Evolutionary conservation across 2,888 invertebrate genomes (phyloP).

Genomic region (Ceriagrion tenellum): DNA sequence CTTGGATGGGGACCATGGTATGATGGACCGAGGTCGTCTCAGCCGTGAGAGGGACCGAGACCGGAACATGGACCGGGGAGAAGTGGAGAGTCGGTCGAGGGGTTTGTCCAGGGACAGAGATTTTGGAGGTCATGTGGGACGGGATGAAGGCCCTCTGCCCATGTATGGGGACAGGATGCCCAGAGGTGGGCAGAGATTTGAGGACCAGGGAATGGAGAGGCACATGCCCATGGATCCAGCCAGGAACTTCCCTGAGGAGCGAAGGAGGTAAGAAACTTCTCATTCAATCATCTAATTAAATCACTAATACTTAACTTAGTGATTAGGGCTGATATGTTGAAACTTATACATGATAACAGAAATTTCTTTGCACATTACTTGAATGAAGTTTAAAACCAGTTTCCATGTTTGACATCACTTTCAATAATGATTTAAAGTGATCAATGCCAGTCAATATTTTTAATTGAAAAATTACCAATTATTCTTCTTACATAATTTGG

Average conservation of each 20-base stretch:
- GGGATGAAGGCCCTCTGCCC: conserved; percentile 58
- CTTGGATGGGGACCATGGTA: conserved; percentile 68
- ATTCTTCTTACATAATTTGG: no score
- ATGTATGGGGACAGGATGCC: conserved; percentile 46
- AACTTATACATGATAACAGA: no score
- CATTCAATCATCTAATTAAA: no score
- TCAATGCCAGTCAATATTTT: no score
- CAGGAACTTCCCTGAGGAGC: conserved; percentile 55
- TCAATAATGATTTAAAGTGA: no score
- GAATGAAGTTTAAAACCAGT: no score
- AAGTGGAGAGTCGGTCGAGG: conserved; percentile 38
- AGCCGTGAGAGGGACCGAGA: conserved; percentile 68
- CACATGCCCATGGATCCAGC: conserved; percentile 5
- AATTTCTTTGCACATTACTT: no score
- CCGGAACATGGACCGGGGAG: conserved; percentile 62
- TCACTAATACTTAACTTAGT: no score
- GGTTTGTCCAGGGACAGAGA: conserved; percentile 70
- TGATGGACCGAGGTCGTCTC: conserved; percentile 46
- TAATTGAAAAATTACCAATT: no score
- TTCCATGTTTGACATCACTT: no score
- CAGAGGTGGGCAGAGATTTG: conserved; percentile 56
- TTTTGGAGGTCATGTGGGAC: conserved; percentile 67
- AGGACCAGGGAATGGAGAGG: conserved; percentile 34
- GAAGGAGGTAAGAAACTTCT: conserved; percentile 69
- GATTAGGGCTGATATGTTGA: no score